A percentile compares a stretch with the other conserved stretches of the same genome.
phyloP scores from a whole-genome alignment of 2,888 invertebrate genomes.

The Melikaiella ostensackeni region DNA sequence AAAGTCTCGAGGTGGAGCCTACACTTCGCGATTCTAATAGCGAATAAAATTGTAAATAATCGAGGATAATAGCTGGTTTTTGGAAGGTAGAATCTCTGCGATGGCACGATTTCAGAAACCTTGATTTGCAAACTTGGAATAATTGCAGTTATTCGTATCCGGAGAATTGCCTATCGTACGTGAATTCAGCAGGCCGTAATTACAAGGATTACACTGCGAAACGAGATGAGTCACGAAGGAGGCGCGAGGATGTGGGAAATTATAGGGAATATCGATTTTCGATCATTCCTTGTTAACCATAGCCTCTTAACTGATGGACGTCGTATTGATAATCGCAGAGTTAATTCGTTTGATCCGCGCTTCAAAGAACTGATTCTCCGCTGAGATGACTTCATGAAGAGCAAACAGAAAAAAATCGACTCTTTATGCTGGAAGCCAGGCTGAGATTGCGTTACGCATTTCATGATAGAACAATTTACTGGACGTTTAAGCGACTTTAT shows the following conservation, averaged over 20 bases:
- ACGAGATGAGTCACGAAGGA: slow-evolving; percentile 34
- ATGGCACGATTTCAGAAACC: not conserved
- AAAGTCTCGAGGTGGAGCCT: not conserved
- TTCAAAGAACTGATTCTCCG: slow-evolving; percentile 24
- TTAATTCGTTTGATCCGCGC: slow-evolving; percentile 31
- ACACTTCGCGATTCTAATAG: not conserved
- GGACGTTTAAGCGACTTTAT: slow-evolving; percentile 19
- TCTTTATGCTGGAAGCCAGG: slow-evolving; percentile 9
- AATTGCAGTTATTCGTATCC: slow-evolving; percentile 18
- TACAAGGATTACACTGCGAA: slow-evolving; percentile 36
- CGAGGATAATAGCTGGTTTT: slow-evolving; percentile 11
- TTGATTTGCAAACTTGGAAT: slow-evolving; percentile 32
- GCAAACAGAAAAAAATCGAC: slow-evolving; percentile 16
- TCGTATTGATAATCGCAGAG: slow-evolving; percentile 15
- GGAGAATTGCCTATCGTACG: slow-evolving; percentile 16
- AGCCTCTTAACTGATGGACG: not conserved
- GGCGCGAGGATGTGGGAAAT: slow-evolving; percentile 33
- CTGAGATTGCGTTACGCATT: slow-evolving; percentile 32
- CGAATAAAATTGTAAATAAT: slow-evolving; percentile 3
- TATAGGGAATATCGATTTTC: slow-evolving; percentile 38
- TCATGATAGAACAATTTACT: slow-evolving; percentile 29
- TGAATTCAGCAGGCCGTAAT: slow-evolving; percentile 31
- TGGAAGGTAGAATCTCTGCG: not conserved
- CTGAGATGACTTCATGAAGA: slow-evolving; percentile 30
- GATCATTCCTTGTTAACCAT: slow-evolving; percentile 7